These are phyloP conservation scores for Frieseomelitta varia DNA, from an alignment of 1,140 invertebrate species.

Conservation along the genomic window DNA sequence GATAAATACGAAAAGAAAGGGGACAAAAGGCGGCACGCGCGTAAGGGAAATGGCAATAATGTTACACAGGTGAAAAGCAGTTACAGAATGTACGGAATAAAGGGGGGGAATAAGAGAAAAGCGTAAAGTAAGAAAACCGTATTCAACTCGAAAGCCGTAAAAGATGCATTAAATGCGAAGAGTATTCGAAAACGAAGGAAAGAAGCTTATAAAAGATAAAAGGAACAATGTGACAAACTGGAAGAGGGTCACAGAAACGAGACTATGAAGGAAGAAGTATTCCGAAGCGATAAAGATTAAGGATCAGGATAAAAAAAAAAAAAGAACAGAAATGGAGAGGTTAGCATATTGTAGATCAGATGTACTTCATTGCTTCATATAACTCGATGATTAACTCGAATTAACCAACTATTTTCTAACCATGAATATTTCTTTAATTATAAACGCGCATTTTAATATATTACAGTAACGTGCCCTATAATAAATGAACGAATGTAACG, in stretches of 20 bases:
- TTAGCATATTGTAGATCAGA: neutral
- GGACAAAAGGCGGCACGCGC: neutral
- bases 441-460: too few species aligned
- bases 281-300: neutral
- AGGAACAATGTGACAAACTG: neutral
- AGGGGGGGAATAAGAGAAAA: neutral
- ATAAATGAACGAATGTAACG: too few species aligned
- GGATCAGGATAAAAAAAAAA: neutral
- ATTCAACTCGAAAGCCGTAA: neutral
- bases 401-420: too few species aligned
- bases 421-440: too few species aligned
- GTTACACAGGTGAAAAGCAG: neutral
- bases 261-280: neutral
- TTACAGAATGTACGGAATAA: neutral
- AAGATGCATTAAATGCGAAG: neutral
- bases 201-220: neutral
- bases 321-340: neutral
- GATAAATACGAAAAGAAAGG: neutral
- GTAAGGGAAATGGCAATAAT: neutral
- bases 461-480: too few species aligned
- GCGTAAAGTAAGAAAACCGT: neutral
- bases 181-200: neutral
- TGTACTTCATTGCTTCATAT: accelerated
- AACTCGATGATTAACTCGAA: neutral
- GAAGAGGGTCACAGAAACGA: neutral